Evolutionary conservation across 1,140 invertebrate genomes (phyloP).

Genomic region (Dreissena polymorpha): DNA sequence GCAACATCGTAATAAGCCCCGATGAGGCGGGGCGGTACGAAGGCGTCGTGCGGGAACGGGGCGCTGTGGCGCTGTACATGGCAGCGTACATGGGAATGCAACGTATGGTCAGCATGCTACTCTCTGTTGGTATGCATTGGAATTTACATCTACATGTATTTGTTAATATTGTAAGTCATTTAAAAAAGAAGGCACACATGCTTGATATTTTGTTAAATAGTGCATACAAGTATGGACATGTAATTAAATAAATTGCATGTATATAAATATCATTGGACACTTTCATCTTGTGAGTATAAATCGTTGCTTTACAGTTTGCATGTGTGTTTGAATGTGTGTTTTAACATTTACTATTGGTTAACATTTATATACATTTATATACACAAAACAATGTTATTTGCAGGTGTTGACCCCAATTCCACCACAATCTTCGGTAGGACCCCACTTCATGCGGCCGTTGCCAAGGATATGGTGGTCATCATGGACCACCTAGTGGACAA

Average conservation of each 20-base stretch:
- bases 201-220: too few relatives aligned
- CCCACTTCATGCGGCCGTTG: slow-evolving; percentile 65
- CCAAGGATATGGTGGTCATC: slow-evolving; percentile 62
- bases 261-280: too few relatives aligned
- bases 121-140: slow-evolving; percentile 65
- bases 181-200: too few relatives aligned
- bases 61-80: slow-evolving; percentile 63
- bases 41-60: slow-evolving; percentile 62
- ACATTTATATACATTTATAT: too few relatives aligned
- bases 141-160: too few relatives aligned
- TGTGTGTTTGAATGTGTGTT: too few relatives aligned
- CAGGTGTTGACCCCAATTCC: slow-evolving; percentile 66
- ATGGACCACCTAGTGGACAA: slow-evolving; percentile 61
- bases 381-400: background rate
- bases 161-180: too few relatives aligned
- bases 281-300: too few relatives aligned
- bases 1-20: slow-evolving; percentile 54
- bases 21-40: slow-evolving; percentile 57
- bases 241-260: too few relatives aligned
- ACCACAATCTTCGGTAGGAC: slow-evolving; percentile 62
- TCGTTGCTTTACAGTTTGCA: too few relatives aligned
- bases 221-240: too few relatives aligned
- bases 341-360: too few relatives aligned
- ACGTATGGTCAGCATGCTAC: slow-evolving; percentile 65
- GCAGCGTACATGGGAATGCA: slow-evolving; percentile 58